These are phyloP conservation scores for Polydesmus complanatus DNA, from an alignment of 2,888 invertebrate species.

Conservation along the genomic window DNA sequence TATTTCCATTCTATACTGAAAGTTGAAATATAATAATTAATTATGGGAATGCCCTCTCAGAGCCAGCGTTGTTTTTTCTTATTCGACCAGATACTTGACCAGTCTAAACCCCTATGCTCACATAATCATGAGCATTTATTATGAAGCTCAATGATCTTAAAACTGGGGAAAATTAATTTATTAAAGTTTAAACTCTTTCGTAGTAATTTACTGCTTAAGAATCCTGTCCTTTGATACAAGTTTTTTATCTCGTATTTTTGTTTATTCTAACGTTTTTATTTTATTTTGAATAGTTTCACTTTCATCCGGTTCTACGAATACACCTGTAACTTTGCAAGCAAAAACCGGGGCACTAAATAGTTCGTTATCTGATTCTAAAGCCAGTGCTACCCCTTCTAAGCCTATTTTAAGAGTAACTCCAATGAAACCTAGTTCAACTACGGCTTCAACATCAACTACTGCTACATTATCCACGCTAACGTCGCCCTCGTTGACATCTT, in stretches of 20 bases:
- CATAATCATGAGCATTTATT: too few species aligned
- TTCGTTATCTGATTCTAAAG: not conserved
- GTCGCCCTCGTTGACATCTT: not conserved
- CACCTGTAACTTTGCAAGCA: not conserved
- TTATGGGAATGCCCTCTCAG: too few species aligned
- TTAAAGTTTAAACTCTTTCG: too few species aligned
- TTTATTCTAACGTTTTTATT: conserved; percentile 18
- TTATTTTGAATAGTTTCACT: conserved; percentile 23
- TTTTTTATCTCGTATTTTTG: too few species aligned
- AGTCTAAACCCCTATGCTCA: too few species aligned
- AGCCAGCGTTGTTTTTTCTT: too few species aligned
- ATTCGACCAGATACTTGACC: too few species aligned
- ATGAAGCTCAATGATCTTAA: too few species aligned
- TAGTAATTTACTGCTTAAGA: too few species aligned
- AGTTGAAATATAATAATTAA: too few species aligned
- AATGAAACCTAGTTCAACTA: not conserved
- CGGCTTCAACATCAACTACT: not conserved
- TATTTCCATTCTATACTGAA: too few species aligned
- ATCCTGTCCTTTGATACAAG: conserved; percentile 5
- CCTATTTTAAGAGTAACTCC: not conserved
- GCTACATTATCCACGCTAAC: not conserved
- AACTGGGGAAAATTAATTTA: too few species aligned
- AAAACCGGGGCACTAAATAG: not conserved
- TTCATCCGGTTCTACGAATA: not conserved
- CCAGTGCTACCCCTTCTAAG: not conserved